Evolutionary conservation across 53 echinoderm and acorn worm genomes (phyloP).

Genomic region (Paracentrotus lividus): DNA sequence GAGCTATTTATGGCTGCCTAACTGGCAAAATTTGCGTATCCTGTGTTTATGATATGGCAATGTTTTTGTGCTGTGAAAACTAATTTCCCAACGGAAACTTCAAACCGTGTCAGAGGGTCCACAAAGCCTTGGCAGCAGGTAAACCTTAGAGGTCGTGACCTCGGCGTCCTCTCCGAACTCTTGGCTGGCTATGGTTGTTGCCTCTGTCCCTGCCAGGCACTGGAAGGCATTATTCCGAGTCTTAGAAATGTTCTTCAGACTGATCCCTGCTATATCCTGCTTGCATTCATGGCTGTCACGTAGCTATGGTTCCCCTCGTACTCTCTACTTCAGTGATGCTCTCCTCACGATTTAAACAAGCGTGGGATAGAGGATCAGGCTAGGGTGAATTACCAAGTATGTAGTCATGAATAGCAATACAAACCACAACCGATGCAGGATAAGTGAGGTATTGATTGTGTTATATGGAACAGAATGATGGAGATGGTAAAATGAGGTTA

Average conservation of each 20-base stretch:
- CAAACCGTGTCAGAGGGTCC: constrained; percentile 8
- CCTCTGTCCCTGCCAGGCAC: constrained; percentile 3
- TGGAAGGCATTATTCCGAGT: constrained; percentile 41
- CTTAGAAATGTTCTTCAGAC: constrained; percentile 63
- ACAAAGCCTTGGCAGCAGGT: background rate
- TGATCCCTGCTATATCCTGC: constrained; percentile 57
- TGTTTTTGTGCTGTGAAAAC: constrained; percentile 18
- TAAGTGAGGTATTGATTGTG: constrained; percentile 13
- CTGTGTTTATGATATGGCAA: constrained; percentile 10
- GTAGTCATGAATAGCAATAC: constrained; percentile 12
- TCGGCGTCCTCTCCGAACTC: constrained; percentile 1
- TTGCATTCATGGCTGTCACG: constrained; percentile 57
- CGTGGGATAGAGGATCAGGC: background rate
- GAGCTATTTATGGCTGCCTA: background rate
- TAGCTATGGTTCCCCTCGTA: too few relatives aligned
- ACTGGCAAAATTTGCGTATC: background rate
- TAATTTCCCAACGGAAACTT: constrained; percentile 8
- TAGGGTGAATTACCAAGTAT: background rate
- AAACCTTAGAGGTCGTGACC: constrained; percentile 27
- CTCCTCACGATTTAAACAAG: background rate
- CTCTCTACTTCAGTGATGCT: background rate
- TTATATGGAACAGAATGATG: background rate
- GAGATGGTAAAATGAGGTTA: background rate
- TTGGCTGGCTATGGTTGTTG: background rate
- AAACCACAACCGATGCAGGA: background rate